Evolutionary conservation across 2,888 invertebrate species (phyloP), one percentile per base, ranked within the genome.

Genomic region (Lobophora halterata): DNA sequence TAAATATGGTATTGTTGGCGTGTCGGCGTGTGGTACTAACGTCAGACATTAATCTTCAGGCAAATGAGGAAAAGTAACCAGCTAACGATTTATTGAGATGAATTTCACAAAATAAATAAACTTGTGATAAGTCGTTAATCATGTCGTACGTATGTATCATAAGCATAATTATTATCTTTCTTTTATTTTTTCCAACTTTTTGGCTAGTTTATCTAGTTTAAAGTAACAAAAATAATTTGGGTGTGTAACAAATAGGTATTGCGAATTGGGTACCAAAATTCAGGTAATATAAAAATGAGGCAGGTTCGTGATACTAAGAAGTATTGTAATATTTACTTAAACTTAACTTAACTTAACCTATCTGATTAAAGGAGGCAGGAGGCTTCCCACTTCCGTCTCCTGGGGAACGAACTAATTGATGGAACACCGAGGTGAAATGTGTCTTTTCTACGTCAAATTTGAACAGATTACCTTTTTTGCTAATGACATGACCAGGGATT

Each of bases 11-110:
- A 50, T 56, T 32, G 32, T 37, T 37, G 42, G 37, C 32, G 31
- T 42, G 42, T 59, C 46, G 51, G 49, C 52, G 33, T 17, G 31
- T 21, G 26, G 21, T 38, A 21, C 31, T 43, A 43, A 36, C 45
- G 62, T 59, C 46, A 61, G 67, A 65, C 73, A 77, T 75, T 76
- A 73, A 78, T 79, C 76, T 72, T 61, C 62, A 58, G 61, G 63
- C 71, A 75, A 73, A 75, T 69, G 69, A 68, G 64, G 55, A 64
- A 55, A 54, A 53, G 62, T 62, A 60, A 62, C 63, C 72, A 69
- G 65, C 64, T 65, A 65, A 53, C 61, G 52, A 43, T 46, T 52
- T 56, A 49, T 49, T 46, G 41, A 49, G 50, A 52, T 47, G 46
- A 51, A 49, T 53, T 52, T 42, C 20, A 28, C 48, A 44, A 46